phyloP scores from a whole-genome alignment of 2,797 vertebrate genomes.

The Schizothorax lantsangensis region DNA sequence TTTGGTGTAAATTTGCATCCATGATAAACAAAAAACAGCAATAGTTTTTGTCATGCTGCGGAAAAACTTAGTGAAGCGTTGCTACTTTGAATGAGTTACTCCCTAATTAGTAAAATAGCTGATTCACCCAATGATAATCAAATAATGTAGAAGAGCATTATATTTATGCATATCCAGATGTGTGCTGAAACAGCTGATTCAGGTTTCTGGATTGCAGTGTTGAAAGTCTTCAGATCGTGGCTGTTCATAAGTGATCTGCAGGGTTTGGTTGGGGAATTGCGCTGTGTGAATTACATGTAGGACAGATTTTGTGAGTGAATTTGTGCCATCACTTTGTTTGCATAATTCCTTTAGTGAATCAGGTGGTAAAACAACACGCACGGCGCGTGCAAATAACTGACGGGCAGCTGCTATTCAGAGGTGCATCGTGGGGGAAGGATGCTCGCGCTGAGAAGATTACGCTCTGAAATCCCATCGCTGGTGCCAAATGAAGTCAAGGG shows the following conservation, averaged over 20 bases:
- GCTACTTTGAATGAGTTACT: background rate
- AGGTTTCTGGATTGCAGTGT: background rate
- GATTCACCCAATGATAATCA: background rate
- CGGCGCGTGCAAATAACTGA: background rate
- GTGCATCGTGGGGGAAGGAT: background rate
- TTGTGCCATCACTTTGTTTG: background rate
- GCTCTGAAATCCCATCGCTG: background rate
- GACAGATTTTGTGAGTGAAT: slow-evolving; percentile 1
- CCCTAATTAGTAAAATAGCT: background rate
- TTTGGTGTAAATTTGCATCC: background rate
- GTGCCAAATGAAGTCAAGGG: slow-evolving; percentile 33
- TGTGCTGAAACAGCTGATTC: background rate
- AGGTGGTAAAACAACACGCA: background rate
- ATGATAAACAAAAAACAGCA: background rate
- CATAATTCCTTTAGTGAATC: slow-evolving; percentile 18
- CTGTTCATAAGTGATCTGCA: background rate
- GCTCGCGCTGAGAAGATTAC: slow-evolving; percentile 6
- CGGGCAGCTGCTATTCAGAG: background rate
- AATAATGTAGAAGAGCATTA: background rate
- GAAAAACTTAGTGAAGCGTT: background rate
- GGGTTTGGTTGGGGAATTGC: background rate
- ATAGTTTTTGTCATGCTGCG: too few relatives aligned
- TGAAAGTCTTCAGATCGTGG: background rate
- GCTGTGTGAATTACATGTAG: background rate
- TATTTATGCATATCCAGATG: background rate